A percentile compares a stretch with the other conserved stretches of the same genome.
These are phyloP conservation scores for Phymastichus coffea DNA, from an alignment of 1,140 invertebrate species.

Conservation along the genomic window DNA sequence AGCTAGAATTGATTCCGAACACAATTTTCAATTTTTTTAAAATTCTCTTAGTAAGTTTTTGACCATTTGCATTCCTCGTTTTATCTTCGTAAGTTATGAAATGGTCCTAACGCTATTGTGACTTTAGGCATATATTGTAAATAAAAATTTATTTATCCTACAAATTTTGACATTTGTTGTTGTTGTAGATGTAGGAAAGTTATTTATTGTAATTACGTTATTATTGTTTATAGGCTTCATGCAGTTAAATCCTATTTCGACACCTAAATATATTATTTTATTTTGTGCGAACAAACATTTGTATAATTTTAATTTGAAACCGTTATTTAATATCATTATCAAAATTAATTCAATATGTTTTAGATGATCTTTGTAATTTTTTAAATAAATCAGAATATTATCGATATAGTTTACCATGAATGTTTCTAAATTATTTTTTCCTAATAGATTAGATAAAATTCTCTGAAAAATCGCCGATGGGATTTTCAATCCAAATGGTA, in stretches of 20 bases:
- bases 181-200: not conserved
- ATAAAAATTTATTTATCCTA: not conserved
- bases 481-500: no score
- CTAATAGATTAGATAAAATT: no score
- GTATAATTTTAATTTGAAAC: not conserved
- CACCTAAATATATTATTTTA: not conserved
- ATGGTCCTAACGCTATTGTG: not conserved
- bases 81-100: not conserved
- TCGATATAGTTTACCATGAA: constrained; percentile 1
- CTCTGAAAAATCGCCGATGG: no score
- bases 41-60: no score
- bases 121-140: no score
- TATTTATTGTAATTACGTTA: not conserved
- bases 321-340: not conserved
- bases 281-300: not conserved
- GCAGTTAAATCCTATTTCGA: not conserved
- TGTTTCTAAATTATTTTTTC: not conserved
- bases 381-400: no score
- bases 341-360: no score
- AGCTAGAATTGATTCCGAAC: no score
- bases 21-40: no score
- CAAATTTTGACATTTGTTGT: not conserved
- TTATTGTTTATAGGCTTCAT: not conserved
- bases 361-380: no score
- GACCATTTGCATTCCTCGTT: no score